These are phyloP conservation scores for Tupaia chinensis DNA, from an alignment of 2,113 vertebrate genomes.

Conservation along the genomic window DNA sequence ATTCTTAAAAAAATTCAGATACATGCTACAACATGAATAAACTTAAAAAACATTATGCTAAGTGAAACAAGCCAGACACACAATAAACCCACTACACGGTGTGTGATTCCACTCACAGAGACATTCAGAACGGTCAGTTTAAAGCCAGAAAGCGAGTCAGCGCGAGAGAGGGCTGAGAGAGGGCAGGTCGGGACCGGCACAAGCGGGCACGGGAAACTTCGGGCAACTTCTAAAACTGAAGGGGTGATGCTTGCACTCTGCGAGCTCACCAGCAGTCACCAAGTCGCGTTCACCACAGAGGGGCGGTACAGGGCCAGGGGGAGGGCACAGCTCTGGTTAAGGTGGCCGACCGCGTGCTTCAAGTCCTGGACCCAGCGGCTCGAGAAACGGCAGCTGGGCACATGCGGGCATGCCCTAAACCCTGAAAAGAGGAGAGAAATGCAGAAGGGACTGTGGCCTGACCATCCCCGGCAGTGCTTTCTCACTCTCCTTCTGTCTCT, in stretches of 20 bases:
- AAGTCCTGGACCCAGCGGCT: too few relatives aligned
- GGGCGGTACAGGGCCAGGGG: too few relatives aligned
- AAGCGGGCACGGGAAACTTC: not conserved
- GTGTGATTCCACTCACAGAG: not conserved
- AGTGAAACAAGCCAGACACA: not conserved
- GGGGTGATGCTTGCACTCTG: not conserved
- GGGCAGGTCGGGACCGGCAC: not conserved
- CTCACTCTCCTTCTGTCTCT: too few relatives aligned
- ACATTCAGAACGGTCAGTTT: not conserved
- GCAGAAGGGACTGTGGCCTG: too few relatives aligned
- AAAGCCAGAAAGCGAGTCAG: not conserved
- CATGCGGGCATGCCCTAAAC: too few relatives aligned
- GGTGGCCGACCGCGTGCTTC: too few relatives aligned
- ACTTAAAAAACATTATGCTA: not conserved
- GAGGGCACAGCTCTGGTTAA: too few relatives aligned
- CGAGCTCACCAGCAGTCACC: too few relatives aligned
- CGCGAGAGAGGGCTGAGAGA: not conserved
- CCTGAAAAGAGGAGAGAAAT: too few relatives aligned
- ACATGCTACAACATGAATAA: not conserved
- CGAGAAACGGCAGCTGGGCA: too few relatives aligned
- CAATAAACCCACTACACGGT: not conserved
- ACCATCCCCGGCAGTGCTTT: too few relatives aligned
- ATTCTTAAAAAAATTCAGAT: not conserved
- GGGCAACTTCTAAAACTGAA: not conserved
- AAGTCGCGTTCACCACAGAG: too few relatives aligned